These are phyloP conservation scores for Drosophila prolongata DNA, from an alignment of 2,888 invertebrate species.

Conservation along the genomic window DNA sequence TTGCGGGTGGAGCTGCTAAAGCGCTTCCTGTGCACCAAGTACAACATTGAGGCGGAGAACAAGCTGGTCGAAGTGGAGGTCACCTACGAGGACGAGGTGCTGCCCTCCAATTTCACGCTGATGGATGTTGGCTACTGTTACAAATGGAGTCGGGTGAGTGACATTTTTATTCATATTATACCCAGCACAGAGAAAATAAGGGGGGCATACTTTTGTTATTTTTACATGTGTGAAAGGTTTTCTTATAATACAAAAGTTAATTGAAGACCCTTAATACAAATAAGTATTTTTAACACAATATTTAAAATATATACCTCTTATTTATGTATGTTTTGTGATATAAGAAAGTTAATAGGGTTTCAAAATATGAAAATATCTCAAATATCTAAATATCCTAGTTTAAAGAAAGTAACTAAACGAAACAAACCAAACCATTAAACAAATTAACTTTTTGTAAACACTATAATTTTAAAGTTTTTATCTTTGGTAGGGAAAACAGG, in stretches of 20 bases:
- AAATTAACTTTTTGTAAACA: not conserved
- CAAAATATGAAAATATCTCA: too few species aligned
- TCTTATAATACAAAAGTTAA: too few species aligned
- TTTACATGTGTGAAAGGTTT: too few species aligned
- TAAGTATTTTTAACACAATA: too few species aligned
- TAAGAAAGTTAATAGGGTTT: too few species aligned
- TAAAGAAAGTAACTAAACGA: too few species aligned
- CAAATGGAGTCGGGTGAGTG: conserved; percentile 91
- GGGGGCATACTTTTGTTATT: too few species aligned
- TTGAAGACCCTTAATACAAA: too few species aligned
- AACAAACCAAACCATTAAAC: not conserved
- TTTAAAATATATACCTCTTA: too few species aligned
- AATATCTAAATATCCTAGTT: too few species aligned
- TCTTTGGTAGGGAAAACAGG: not conserved
- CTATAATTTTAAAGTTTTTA: not conserved
- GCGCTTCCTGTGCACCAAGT: conserved; percentile 90
- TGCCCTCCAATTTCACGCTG: conserved; percentile 89
- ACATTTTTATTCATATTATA: not conserved
- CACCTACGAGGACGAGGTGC: conserved; percentile 89
- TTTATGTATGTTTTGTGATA: too few species aligned
- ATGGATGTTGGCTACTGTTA: conserved; percentile 94
- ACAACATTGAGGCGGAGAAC: conserved; percentile 83
- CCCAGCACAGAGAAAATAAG: conserved; percentile 6
- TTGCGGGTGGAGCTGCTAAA: conserved; percentile 90
- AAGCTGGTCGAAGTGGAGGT: conserved; percentile 87